These are phyloP conservation scores for Athalia rosae DNA, from an alignment of 2,888 invertebrate species.

Conservation along the genomic window DNA sequence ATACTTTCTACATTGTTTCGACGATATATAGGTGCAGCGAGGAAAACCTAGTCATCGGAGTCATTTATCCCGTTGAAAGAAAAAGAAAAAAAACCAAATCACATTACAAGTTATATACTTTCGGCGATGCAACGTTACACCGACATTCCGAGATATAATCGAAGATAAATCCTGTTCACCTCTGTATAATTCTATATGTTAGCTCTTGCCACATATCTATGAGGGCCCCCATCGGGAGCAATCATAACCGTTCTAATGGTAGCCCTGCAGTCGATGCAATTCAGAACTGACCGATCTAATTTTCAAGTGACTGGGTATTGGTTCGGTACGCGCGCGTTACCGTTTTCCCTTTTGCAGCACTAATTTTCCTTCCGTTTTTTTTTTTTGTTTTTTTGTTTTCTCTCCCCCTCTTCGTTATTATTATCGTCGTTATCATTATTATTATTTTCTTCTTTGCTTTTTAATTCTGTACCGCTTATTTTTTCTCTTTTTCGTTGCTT, in stretches of 20 bases:
- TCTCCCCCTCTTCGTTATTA: background rate
- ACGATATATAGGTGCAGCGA: too few species aligned
- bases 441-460: background rate
- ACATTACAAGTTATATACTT: too few species aligned
- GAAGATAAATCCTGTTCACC: slow-evolving; percentile 27
- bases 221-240: slow-evolving; percentile 27
- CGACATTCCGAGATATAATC: slow-evolving; percentile 23
- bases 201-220: slow-evolving; percentile 40
- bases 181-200: slow-evolving; percentile 42
- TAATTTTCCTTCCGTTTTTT: slow-evolving; percentile 32
- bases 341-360: slow-evolving; percentile 26
- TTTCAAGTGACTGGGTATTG: slow-evolving; percentile 35
- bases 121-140: background rate
- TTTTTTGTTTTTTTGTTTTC: slow-evolving; percentile 6
- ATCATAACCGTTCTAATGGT: slow-evolving; percentile 43
- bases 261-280: slow-evolving; percentile 39
- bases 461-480: background rate
- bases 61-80: too few species aligned
- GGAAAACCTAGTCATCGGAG: too few species aligned
- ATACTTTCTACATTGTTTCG: too few species aligned
- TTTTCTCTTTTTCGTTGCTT: background rate
- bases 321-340: slow-evolving; percentile 35
- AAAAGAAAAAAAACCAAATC: too few species aligned
- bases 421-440: background rate
- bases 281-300: slow-evolving; percentile 42